phyloP scores from a whole-genome alignment of 2,113 vertebrate genomes.

The Buteo buteo region DNA sequence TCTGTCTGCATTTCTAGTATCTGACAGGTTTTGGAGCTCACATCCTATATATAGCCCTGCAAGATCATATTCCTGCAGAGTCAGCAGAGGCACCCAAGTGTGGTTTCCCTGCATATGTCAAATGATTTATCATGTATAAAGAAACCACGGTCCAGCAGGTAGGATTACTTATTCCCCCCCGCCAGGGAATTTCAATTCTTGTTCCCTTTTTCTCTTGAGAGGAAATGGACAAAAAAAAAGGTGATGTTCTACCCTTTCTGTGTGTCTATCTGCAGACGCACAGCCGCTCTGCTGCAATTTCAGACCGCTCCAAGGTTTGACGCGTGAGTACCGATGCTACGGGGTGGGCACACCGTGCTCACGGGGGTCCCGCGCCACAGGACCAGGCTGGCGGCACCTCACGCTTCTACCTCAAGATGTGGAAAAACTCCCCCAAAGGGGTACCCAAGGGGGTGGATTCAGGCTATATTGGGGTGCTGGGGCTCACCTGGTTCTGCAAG shows the following conservation, averaged over 20 bases:
- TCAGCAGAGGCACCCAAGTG: not conserved
- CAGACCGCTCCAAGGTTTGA: not conserved
- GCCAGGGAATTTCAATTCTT: not conserved
- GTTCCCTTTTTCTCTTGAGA: not conserved
- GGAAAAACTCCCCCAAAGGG: not conserved
- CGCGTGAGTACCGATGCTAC: not conserved
- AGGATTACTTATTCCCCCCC: not conserved
- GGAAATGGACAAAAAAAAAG: not conserved
- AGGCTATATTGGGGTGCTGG: not conserved
- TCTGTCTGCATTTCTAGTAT: not conserved
- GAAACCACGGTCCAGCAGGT: not conserved
- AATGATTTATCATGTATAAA: not conserved
- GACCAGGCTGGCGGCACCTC: not conserved
- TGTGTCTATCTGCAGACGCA: not conserved
- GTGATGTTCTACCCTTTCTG: not conserved
- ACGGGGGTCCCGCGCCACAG: not conserved
- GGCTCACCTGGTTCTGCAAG: not conserved
- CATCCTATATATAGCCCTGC: not conserved
- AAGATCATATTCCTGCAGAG: not conserved
- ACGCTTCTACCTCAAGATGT: not conserved
- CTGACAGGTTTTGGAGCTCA: not conserved
- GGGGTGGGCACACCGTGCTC: rapidly evolving
- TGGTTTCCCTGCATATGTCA: not conserved
- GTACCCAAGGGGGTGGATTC: not conserved
- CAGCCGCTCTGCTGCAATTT: not conserved